Base-by-base conservation (phyloP, 2,888 invertebrate species). In the Calameuta pallipes region DNA sequence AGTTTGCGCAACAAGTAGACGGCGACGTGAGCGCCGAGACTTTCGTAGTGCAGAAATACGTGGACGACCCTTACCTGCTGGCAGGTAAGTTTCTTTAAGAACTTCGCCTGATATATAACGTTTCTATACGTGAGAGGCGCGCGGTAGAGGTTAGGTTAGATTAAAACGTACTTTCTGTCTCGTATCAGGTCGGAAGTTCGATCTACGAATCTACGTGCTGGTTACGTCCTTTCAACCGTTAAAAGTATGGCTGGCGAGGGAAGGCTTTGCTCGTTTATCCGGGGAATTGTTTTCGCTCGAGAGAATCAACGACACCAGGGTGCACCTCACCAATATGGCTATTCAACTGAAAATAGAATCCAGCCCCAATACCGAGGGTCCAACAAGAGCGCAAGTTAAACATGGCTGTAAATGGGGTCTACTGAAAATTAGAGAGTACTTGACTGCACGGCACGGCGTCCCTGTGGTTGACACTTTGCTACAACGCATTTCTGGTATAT, bases 211-310 rank as follows among this genome's bases (percentile, higher is more conserved):
- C 80, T 94, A 94, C 89, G 93, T 94, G 11, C 89, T 94, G 71
- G 94, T 94, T 35, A 93, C 93, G 74, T 94, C 94, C 36, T 92
- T 91, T 80, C 86, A 87, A 34, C 91, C 91, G 12, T 80, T 91
- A 80, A 91, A 93, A 85, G 93, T 92, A 3, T 94, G 94, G 93
- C 87, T 94, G 69, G 94, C 94, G 80, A 90, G 94, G 71, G 94
- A 94, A 83, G 95, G 95, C 0, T 94, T 95, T 89, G 94, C 94
- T 1, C 90, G 94, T 15, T 92, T 94, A 82, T 94, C 94, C n/a
- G 93, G 93, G 79, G 92, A 92, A 33, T 89, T 93, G 81, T 94
- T 93, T 88, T 93, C 93, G n/a, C 88, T 94, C 73, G 93, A 93
- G 78, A 92, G 92, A 33, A 92, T 94, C 71, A 92, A 93, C 85